These are phyloP conservation scores for Liparis tanakae DNA, from an alignment of 2,797 vertebrate species.

Conservation along the genomic window DNA sequence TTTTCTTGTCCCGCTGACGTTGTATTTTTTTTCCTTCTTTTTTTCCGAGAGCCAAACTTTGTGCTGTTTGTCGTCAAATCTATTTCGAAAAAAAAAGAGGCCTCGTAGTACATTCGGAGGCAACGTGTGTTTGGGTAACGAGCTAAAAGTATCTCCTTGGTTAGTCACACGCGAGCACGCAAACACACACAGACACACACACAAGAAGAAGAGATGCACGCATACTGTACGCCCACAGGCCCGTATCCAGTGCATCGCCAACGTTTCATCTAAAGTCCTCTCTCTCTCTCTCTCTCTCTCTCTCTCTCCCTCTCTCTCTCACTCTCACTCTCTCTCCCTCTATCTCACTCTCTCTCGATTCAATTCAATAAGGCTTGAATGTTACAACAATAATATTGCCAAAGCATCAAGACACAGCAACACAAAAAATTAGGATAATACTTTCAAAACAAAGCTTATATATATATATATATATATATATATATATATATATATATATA, in stretches of 20 bases:
- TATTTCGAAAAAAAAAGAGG: conserved; percentile 30
- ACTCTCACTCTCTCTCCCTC: no score
- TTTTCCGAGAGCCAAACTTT: conserved; percentile 61
- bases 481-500: no score
- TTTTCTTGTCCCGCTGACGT: conserved; percentile 60
- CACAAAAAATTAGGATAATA: conserved; percentile 21
- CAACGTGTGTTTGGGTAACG: conserved; percentile 48
- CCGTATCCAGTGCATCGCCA: conserved; percentile 46
- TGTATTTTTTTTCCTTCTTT: conserved; percentile 46
- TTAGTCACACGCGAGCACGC: background rate
- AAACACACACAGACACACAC: background rate
- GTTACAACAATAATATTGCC: no score
- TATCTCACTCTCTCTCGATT: no score
- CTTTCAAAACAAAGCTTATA: conserved; percentile 37
- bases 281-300: no score
- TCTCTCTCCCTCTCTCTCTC: no score
- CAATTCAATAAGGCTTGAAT: no score
- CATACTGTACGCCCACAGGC: conserved; percentile 45
- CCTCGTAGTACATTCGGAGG: conserved; percentile 43
- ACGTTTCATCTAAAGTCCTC: conserved; percentile 44
- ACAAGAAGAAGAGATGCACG: background rate
- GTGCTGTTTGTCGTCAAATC: conserved; percentile 55
- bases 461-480: no score
- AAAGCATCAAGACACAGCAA: background rate
- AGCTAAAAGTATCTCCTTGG: conserved; percentile 53